Evolutionary conservation across 2,797 vertebrate genomes (phyloP), one percentile per base, ranked within the genome.

Genomic region (Florisuga fusca): DNA sequence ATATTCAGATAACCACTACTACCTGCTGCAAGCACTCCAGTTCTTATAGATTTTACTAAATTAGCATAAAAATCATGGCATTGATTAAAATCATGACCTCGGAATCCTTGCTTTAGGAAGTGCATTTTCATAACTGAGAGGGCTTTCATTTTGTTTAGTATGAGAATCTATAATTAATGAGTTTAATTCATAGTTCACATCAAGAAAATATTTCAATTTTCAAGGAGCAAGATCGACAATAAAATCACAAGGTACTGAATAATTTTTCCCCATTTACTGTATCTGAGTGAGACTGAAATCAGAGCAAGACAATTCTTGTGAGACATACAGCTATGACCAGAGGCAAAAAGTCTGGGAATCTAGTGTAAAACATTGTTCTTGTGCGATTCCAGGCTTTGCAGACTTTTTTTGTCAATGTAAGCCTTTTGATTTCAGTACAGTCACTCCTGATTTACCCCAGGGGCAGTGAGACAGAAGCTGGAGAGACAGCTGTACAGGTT

Each of bases 281-380:
- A 22, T 31, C 31, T 67, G 41, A 83, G 12, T 23, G 33, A 85
- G 38, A 7, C 75, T 92, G 41, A 48, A 93, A 92, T 69, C n/a
- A 2, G 14, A 94, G 58, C 46, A 55, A 84, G 73, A 72, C 41
- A 89, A 80, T 55, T 87, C 89, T 84, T 94, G 26, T 1, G 73
- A 92, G 82, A 90, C 31, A 25, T 48, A 51, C 62, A 81, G 83
- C 41, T 64, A 93, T 90, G 75, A 93, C 87, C 89, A 94, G 87
- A 95, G 93, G 89, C 89, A 94, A 95, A 87, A 85, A 94, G 68
- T 78, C 85, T 90, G 68, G 57, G 72, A 91, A 75, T 87, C 25
- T 15, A 59, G 25, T 79, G 71, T 84, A 89, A 94, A 93, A 74
- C 66, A 67, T 29, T 46, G 62, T 38, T 87, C 87, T 33, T 89